phyloP scores from a whole-genome alignment of 2,888 invertebrate species.

The Neria commutata region DNA sequence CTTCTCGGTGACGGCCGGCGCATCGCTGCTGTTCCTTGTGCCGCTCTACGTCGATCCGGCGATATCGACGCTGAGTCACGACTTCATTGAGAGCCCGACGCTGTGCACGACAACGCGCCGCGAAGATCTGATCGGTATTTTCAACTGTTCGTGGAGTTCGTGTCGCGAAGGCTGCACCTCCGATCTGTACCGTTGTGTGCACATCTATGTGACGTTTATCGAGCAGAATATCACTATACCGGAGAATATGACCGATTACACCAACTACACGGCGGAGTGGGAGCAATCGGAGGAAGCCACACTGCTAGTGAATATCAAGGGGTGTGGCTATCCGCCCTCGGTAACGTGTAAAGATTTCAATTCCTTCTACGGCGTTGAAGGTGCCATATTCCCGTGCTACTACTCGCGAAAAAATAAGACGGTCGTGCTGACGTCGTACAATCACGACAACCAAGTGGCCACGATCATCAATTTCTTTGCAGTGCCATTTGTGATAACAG shows the following conservation, averaged over 20 bases:
- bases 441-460: constrained; percentile 80
- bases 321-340: constrained; percentile 87
- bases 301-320: constrained; percentile 85
- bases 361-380: constrained; percentile 74
- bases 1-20: constrained; percentile 74
- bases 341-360: constrained; percentile 83
- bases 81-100: constrained; percentile 84
- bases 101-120: constrained; percentile 83
- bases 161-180: constrained; percentile 90
- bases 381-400: constrained; percentile 83
- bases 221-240: constrained; percentile 62
- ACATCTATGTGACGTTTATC: constrained; percentile 68
- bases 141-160: constrained; percentile 90
- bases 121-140: constrained; percentile 81
- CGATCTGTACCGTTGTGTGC: constrained; percentile 73
- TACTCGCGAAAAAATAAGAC: constrained; percentile 84
- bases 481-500: constrained; percentile 81
- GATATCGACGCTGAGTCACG: constrained; percentile 84
- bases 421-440: constrained; percentile 83
- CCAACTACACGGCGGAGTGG: constrained; percentile 59
- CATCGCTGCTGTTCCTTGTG: constrained; percentile 74
- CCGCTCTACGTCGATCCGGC: constrained; percentile 85
- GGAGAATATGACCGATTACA: constrained; percentile 59
- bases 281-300: constrained; percentile 64
- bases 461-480: constrained; percentile 84